Evolutionary conservation across 2,113 vertebrate genomes (phyloP).

Genomic region (Seriola rivoliana): DNA sequence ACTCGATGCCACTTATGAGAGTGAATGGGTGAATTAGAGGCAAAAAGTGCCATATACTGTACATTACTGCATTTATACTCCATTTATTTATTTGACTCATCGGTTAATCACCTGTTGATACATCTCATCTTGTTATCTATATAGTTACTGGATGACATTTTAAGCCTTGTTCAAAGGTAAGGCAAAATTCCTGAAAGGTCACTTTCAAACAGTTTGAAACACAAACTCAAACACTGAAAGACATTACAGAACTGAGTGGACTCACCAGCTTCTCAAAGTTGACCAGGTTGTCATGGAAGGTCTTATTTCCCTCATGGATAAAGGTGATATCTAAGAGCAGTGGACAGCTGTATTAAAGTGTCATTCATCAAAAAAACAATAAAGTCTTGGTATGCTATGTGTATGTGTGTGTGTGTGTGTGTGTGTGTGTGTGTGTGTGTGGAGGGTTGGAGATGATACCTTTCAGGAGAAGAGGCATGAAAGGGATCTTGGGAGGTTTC

Average conservation of each 20-base stretch:
- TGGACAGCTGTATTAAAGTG: slow-evolving; percentile 1
- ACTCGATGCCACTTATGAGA: too few relatives aligned
- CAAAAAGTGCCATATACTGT: too few relatives aligned
- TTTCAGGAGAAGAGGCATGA: slow-evolving; percentile 98
- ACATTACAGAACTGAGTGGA: slow-evolving; percentile 32
- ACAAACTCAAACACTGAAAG: not conserved
- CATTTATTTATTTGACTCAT: not conserved
- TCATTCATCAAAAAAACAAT: slow-evolving; percentile 1
- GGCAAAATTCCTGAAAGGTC: not conserved
- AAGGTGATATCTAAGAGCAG: slow-evolving; percentile 94
- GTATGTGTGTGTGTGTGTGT: not conserved
- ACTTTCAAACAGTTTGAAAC: not conserved
- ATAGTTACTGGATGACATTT: not conserved
- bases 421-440: not conserved
- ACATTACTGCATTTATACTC: too few relatives aligned
- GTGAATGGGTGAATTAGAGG: too few relatives aligned
- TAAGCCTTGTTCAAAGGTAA: not conserved
- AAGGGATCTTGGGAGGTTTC: slow-evolving; percentile 98
- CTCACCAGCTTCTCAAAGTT: slow-evolving; percentile 99
- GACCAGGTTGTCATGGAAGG: slow-evolving; percentile 98
- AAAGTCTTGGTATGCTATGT: not conserved
- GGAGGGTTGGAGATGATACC: slow-evolving; percentile 79
- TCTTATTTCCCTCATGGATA: slow-evolving; percentile 99
- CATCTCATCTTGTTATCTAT: not conserved
- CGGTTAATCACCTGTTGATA: not conserved